A percentile compares a stretch with the other conserved stretches of the same genome.
Conservation (phyloP, 2,113 vertebrate species). For the Pterocles burchelli region DNA sequence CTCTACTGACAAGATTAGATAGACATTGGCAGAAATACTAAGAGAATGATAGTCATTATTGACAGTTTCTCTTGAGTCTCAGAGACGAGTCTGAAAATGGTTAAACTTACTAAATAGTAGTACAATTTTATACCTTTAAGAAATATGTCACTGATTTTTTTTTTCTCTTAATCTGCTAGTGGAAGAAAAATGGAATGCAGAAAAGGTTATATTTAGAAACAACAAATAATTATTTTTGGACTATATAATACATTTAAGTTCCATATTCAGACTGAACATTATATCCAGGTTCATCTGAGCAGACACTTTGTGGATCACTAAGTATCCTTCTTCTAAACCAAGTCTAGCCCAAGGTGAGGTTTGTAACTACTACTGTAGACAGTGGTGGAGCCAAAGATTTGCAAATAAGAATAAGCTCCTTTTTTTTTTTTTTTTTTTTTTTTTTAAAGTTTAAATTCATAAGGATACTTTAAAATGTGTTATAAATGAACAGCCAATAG, state of each 20-base stretch:
- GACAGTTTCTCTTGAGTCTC: background rate
- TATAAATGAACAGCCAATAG: background rate
- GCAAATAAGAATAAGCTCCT: background rate
- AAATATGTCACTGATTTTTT: background rate
- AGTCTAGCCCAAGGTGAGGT: background rate
- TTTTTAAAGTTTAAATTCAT: background rate
- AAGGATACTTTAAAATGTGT: background rate
- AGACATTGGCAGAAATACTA: background rate
- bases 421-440: background rate
- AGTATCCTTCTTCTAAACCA: background rate
- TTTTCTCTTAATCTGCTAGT: background rate
- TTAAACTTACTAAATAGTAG: background rate
- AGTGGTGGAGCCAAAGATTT: background rate
- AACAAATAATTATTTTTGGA: background rate
- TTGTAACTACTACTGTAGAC: background rate
- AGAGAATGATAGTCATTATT: background rate
- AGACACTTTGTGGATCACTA: background rate
- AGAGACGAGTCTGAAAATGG: background rate
- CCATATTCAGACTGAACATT: background rate
- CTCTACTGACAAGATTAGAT: background rate
- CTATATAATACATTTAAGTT: background rate
- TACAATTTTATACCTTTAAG: background rate
- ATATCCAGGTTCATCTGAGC: background rate
- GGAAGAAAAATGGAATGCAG: background rate
- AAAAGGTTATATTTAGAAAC: background rate